Base-by-base conservation (phyloP, 30 jellyfish, hydroid and myxozoan species). In the Cassiopea xamachana region DNA sequence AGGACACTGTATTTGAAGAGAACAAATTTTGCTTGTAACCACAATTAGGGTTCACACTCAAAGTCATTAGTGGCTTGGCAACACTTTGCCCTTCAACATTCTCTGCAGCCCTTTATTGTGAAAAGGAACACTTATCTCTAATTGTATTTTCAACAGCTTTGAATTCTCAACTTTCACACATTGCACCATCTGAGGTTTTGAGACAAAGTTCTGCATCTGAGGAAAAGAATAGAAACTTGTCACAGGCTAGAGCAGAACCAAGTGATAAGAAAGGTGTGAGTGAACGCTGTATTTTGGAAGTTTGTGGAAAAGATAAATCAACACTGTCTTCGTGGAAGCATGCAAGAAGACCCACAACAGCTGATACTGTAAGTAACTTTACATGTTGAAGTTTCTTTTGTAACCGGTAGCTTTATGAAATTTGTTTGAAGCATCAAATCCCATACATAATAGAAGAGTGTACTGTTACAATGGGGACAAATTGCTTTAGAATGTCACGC, bases 221-320 rank as follows among this genome's bases (percentile, higher is more conserved):
- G 58, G 58, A 71, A 19, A 5, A n/a, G 2, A 39, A 71, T 5
- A 19, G 55, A 2, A 1, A 2, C 2, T 18, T 27, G 27, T 12
- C 80, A 71, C 7, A 18, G 58, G 7, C 15, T 27, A 18, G 2
- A 6, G 2, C 80, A 71, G 16, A 16, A 8, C 58, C 8, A 12
- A 9, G 7, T 71, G 50, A 27, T 71, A 71, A 27, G 51, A 16
- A 71, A 43, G 39, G 58, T 14, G 50, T 27, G 6, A 15, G 7
- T 43, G 39, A 71, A 19, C 80, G 1, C 50, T 71, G 80, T 39
- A 27, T 71, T 71, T 71, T 71, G 3, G 80, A 71, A 71, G 80
- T 12, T 5, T 19, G 15, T 27, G 55, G 55, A 71, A 43, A 12
- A 6, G 16, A 71, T 1, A 71, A 71, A n/a, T 15, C 50, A 39